Base-by-base conservation (phyloP, 2,888 invertebrate species). In the Gastrophysa polygoni region DNA sequence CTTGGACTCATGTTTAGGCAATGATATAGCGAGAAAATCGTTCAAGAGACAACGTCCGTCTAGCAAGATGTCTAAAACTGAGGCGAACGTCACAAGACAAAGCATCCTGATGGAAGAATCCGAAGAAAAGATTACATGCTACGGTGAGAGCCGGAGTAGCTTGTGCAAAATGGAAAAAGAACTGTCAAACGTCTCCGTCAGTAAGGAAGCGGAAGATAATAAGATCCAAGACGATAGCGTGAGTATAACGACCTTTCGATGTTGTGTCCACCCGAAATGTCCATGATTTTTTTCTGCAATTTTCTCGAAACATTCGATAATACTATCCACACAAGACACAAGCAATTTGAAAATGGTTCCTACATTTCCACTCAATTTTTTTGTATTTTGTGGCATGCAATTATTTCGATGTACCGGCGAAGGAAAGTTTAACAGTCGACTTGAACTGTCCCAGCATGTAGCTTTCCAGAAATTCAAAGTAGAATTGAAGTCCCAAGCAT, bases 1-100 rank as follows among this genome's bases (percentile, higher is more conserved):
- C 14, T 29, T 28, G 20, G 17, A 24, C n/a, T n/a, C n/a, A n/a
- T n/a, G n/a, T 58, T 34, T 58, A 73, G 73, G 73, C 29, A 92
- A 87, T 78, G 93, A 93, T 77, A 93, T 93, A 64, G 91, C 90
- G 0, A 85, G 92, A 49, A 87, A 88, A 77, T 92, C 92, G 1
- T 91, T 92, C 77, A 90, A 88, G 73, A 84, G 83, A 44, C 64
- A 69, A 2, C 69, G 77, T 28, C 64, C 76, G 5, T 68, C 75
- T 8, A 73, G 72, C 5, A 81, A 80, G 70, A 64, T 75, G 16
- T 76, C 77, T 16, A 82, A 82, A 73, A 85, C 85, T 54, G 81
- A 82, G 70, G 72, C 77, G 2, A 81, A 79, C 64, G 77, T 79
- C 6, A 77, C 73, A 28, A 72, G 78, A 43, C 80, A 80, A 68